Conservation (phyloP, 2,113 vertebrate genomes). For the Delphinus delphis region DNA sequence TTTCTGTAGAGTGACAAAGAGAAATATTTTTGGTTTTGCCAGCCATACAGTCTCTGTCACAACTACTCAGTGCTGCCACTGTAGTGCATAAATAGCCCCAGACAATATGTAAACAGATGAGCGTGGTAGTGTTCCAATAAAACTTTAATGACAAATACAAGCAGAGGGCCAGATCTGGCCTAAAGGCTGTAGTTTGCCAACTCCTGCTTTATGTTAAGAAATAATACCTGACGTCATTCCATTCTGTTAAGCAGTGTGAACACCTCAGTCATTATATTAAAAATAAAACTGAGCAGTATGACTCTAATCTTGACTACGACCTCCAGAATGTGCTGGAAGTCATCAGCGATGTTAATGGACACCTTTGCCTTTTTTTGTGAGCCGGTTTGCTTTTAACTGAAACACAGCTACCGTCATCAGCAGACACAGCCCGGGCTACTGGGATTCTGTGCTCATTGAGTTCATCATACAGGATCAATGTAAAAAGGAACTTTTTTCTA, state of each 20-base stretch:
- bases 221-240: neutral
- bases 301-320: neutral
- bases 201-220: neutral
- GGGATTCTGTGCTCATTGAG: neutral
- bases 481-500: slow-evolving; percentile 36
- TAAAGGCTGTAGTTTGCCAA: neutral
- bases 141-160: slow-evolving; percentile 22
- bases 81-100: neutral
- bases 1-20: neutral
- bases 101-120: neutral
- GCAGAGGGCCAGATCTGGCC: neutral
- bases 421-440: neutral
- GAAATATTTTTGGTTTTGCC: neutral
- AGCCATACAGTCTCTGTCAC: neutral
- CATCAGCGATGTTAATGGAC: neutral
- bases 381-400: slow-evolving; percentile 13
- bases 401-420: neutral
- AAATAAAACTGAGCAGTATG: slow-evolving; percentile 19
- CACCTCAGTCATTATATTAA: neutral
- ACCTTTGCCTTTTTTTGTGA: neutral
- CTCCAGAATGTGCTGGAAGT: slow-evolving; percentile 12
- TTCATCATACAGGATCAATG: neutral
- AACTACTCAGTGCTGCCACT: neutral
- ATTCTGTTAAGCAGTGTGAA: neutral
- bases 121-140: neutral